These are phyloP conservation scores for Salticus scenicus DNA, from an alignment of 2,888 invertebrate species.

Conservation along the genomic window DNA sequence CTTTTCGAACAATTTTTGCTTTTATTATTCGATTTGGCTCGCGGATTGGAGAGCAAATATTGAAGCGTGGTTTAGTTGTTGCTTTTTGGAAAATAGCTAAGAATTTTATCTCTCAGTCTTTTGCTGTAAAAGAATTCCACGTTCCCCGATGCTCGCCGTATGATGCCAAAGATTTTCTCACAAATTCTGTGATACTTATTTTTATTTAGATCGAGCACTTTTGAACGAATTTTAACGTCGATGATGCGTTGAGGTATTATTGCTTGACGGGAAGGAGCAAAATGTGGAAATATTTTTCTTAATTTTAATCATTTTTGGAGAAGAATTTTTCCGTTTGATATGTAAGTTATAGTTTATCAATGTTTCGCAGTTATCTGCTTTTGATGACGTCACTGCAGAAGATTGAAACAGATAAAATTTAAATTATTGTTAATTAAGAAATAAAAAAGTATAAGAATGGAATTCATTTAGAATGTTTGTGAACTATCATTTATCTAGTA, in stretches of 20 bases:
- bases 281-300: constrained; percentile 1
- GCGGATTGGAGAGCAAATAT: constrained; percentile 50
- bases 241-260: constrained; percentile 1
- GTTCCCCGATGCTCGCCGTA: background rate
- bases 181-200: background rate
- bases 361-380: too few species aligned
- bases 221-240: constrained; percentile 12
- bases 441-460: too few species aligned
- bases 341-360: too few species aligned
- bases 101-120: constrained; percentile 31
- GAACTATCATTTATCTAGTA: too few species aligned
- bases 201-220: background rate
- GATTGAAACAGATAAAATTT: too few species aligned
- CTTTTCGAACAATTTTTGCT: background rate
- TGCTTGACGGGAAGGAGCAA: background rate
- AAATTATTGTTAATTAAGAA: too few species aligned
- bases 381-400: too few species aligned
- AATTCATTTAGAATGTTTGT: too few species aligned
- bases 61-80: constrained; percentile 43
- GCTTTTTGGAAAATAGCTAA: constrained; percentile 26
- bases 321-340: too few species aligned
- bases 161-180: constrained; percentile 4
- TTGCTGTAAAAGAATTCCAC: constrained; percentile 11
- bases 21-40: constrained; percentile 62
- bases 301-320: background rate